These are phyloP conservation scores for Steinernema feltiae DNA, from an alignment of 1,140 invertebrate genomes.

Conservation along the genomic window DNA sequence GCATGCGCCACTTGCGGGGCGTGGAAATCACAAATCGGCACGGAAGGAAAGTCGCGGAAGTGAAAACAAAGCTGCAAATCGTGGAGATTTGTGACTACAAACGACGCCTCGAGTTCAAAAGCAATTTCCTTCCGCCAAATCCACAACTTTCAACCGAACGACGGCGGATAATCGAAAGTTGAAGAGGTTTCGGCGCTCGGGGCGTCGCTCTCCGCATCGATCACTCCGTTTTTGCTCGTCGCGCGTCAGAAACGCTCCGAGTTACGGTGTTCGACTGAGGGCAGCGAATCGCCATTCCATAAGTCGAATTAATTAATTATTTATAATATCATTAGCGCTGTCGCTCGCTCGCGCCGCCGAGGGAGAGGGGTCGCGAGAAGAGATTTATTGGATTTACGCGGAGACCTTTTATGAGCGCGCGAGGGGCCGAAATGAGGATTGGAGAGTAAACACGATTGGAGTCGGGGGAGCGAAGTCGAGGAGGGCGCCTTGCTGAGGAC, in stretches of 20 bases:
- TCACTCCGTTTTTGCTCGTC: neutral
- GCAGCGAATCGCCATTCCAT: neutral
- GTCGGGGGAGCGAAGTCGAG: neutral
- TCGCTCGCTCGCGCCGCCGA: neutral
- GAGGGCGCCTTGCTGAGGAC: neutral
- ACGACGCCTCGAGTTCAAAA: too few relatives aligned
- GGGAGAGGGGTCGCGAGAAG: neutral
- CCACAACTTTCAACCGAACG: neutral
- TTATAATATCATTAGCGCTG: constrained; percentile 9
- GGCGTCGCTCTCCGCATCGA: neutral
- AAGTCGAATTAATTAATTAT: constrained; percentile 14
- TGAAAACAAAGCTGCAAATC: too few relatives aligned
- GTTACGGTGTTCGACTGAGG: neutral
- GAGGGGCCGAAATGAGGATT: neutral
- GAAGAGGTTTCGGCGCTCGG: too few relatives aligned
- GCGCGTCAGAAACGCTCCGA: too few relatives aligned
- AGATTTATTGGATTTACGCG: constrained; percentile 13
- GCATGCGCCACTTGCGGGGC: too few relatives aligned
- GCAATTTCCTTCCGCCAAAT: neutral
- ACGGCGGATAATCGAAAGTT: constrained; percentile 4
- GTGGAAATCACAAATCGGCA: too few relatives aligned
- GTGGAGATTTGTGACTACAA: too few relatives aligned
- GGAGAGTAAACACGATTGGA: neutral
- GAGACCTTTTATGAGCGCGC: constrained; percentile 10
- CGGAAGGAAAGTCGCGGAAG: too few relatives aligned